These are phyloP conservation scores for Trichonephila clavata DNA, from an alignment of 1,140 invertebrate species.

Conservation along the genomic window DNA sequence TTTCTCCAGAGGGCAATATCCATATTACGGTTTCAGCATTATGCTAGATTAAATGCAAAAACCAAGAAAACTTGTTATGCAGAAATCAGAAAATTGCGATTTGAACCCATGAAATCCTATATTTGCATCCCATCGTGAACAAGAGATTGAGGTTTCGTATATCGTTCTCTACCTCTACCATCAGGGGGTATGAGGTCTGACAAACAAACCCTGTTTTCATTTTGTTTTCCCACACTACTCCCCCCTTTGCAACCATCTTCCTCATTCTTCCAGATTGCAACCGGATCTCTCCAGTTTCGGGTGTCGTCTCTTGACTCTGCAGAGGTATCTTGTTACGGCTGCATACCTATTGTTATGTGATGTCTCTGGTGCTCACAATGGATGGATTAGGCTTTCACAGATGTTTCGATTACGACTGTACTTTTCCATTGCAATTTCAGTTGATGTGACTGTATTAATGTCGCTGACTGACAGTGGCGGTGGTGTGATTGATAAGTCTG, in stretches of 20 bases:
- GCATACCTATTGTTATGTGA: constrained; percentile 22
- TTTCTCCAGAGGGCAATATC: too few species aligned
- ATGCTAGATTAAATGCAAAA: neutral
- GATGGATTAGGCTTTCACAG: constrained; percentile 9
- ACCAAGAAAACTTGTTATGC: neutral
- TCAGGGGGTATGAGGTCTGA: constrained; percentile 3
- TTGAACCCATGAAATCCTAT: neutral
- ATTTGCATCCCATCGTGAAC: constrained; percentile 12
- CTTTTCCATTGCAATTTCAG: too few species aligned
- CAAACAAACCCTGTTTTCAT: constrained; percentile 38
- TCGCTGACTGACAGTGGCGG: too few species aligned
- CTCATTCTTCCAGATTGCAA: constrained; percentile 20
- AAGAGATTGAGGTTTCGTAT: neutral
- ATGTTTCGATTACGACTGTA: neutral
- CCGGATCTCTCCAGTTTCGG: neutral
- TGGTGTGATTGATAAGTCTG: too few species aligned
- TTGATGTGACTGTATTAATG: too few species aligned
- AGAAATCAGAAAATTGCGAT: neutral
- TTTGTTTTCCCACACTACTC: constrained; percentile 24
- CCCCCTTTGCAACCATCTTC: neutral
- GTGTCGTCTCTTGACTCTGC: neutral
- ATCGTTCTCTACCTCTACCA: constrained; percentile 1
- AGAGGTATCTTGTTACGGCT: neutral
- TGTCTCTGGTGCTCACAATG: neutral
- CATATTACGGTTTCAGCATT: too few species aligned